Conservation (phyloP, 1,140 invertebrate genomes). For the Babylonia areolata region DNA sequence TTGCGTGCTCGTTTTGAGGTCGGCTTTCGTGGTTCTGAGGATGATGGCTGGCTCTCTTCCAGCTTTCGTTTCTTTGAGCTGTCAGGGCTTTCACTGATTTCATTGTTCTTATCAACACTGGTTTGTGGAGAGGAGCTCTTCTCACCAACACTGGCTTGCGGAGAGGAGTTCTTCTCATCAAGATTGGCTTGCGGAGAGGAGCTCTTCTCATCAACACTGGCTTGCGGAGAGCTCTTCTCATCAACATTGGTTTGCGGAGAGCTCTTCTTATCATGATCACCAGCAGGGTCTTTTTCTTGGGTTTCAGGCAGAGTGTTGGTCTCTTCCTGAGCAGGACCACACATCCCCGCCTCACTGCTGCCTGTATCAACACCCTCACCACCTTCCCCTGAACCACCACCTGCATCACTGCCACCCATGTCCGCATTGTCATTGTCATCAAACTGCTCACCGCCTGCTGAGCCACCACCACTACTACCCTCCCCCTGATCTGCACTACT, state of each 20-base stretch:
- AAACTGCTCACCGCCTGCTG: not conserved
- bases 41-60: not conserved
- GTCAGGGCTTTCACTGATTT: not conserved
- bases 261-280: not conserved
- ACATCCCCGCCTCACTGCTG: not conserved
- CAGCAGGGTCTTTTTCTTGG: not conserved
- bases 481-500: not conserved
- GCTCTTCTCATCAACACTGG: not conserved
- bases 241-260: not conserved
- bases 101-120: not conserved
- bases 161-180: too few relatives aligned
- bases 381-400: not conserved
- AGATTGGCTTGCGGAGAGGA: too few relatives aligned
- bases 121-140: not conserved
- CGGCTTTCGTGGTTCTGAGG: not conserved
- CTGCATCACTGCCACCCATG: not conserved
- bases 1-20: not conserved
- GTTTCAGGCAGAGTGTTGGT: not conserved
- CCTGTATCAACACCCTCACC: not conserved
- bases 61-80: not conserved
- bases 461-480: not conserved
- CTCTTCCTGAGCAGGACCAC: not conserved
- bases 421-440: not conserved
- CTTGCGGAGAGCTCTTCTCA: not conserved
- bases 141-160: too few relatives aligned